A percentile compares a stretch with the other conserved stretches of the same genome.
phyloP scores from a whole-genome alignment of 2,113 vertebrate species.

The Ageneiosus marmoratus region DNA sequence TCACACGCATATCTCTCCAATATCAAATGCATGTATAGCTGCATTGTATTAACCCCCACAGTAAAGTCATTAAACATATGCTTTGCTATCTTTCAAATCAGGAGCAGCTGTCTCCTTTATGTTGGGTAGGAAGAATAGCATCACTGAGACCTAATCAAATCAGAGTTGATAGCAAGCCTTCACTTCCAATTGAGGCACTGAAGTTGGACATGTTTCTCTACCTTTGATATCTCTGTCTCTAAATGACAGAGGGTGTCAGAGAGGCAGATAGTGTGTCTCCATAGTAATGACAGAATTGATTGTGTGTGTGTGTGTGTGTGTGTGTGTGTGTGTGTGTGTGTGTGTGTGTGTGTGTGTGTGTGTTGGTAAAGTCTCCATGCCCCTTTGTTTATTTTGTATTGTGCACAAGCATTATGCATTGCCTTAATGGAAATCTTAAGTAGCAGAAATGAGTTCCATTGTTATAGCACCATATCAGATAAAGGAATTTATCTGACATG shows the following conservation, averaged over 20 bases:
- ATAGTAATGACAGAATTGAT: constrained; percentile 12
- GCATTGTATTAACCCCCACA: constrained; percentile 33
- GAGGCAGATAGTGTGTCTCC: constrained; percentile 2
- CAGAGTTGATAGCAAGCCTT: constrained; percentile 70
- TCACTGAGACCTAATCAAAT: constrained; percentile 69
- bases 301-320: neutral
- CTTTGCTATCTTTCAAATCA: constrained; percentile 63
- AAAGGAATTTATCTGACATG: neutral
- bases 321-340: neutral
- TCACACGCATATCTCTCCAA: no score
- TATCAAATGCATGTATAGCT: neutral
- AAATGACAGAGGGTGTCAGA: constrained; percentile 23
- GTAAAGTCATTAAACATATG: constrained; percentile 62
- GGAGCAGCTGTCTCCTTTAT: constrained; percentile 65
- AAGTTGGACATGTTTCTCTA: constrained; percentile 58
- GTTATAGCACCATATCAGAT: neutral
- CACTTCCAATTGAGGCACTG: constrained; percentile 65
- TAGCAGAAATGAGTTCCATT: neutral
- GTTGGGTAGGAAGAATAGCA: constrained; percentile 30
- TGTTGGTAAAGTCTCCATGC: neutral
- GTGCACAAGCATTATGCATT: neutral
- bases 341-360: constrained; percentile 5
- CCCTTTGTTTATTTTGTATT: constrained; percentile 10
- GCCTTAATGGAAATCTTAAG: neutral
- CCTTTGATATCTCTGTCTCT: constrained; percentile 36